Percentiles rank a stretch among this genome's conserved stretches.
Conservation (phyloP, 2,888 invertebrate genomes). For the Spisula subtruncata region DNA sequence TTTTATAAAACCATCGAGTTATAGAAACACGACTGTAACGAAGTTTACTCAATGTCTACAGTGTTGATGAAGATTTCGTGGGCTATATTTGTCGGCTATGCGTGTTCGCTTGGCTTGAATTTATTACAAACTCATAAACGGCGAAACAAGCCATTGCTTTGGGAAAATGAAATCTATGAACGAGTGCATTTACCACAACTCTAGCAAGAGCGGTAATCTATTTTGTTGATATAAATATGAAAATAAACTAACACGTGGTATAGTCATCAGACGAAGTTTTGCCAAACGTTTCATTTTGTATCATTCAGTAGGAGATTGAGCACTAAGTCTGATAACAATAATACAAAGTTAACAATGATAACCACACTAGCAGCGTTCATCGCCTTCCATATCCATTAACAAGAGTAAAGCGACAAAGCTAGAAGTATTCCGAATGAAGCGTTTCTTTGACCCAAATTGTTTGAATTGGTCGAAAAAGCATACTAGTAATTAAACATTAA, state of each 20-base stretch:
- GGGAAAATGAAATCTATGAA: neutral
- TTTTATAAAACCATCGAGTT: too few relatives aligned
- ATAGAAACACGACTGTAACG: too few relatives aligned
- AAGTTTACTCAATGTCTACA: too few relatives aligned
- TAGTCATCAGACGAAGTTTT: conserved; percentile 37
- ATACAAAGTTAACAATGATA: conserved; percentile 1
- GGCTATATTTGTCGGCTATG: neutral
- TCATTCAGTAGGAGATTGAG: conserved; percentile 32
- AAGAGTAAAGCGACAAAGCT: neutral
- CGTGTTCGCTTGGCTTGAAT: neutral
- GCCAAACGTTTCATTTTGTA: conserved; percentile 36
- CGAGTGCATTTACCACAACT: neutral
- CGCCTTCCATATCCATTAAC: neutral
- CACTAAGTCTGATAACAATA: conserved; percentile 33
- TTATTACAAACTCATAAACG: neutral
- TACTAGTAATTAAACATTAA: too few relatives aligned
- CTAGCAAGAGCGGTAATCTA: neutral
- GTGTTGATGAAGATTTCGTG: too few relatives aligned
- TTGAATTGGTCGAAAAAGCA: too few relatives aligned
- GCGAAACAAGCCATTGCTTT: neutral
- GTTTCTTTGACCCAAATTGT: too few relatives aligned
- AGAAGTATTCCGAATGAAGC: too few relatives aligned
- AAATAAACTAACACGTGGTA: conserved; percentile 47
- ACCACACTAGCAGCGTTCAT: neutral
- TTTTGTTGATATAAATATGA: conserved; percentile 36